Base-by-base conservation (phyloP, 2,888 invertebrate species). In the Campoplex capitator region DNA sequence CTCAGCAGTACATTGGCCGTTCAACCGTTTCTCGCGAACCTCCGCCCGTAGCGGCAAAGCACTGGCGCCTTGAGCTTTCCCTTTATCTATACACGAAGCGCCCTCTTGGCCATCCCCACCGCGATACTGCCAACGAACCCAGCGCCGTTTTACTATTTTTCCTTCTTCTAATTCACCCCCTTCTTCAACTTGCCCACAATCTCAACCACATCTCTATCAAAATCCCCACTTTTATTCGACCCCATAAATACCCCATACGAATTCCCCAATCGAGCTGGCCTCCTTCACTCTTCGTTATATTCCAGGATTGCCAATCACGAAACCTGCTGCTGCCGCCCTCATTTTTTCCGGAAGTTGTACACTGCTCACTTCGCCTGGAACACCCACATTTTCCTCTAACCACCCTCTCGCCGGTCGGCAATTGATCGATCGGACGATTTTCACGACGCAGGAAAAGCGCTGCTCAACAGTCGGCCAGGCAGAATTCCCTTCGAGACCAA, bases 41-140 rank as follows among this genome's bases (percentile, higher is more conserved):
- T 79, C 73, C 83, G 75, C 80, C 82, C 83, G 73, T 71, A 81
- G 77, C 80, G 78, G 77, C 83, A 54, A 67, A 86, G 68, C 75
- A 68, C 74, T 76, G 56, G 70, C 54, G 42, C 56, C 48, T 62
- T 18, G 67, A 85, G 85, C 82, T 86, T 86, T 35, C 18, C 23
- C 35, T 38, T 65, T 78, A 70, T 75, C 54, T 16, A 54, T 62
- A 85, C 78, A 56, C 51, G 79, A 76, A 71, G 83, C 79, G 28
- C 67, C 73, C 65, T 83, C 74, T 75, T 54, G 79, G 62, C 16
- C 65, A 54, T 35, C 71, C 74, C 81, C 67, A 54, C 32, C 32
- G 78, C 75, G 78, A 79, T 23, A 18, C 35, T 32, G 32, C 28
- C 38, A 70, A 75, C 83, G 83, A 71, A 45, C 83, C 54, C 83